Evolutionary conservation across 2,113 vertebrate genomes (phyloP), one percentile per base, ranked within the genome.

Genomic region (Acrocephalus kingi): DNA sequence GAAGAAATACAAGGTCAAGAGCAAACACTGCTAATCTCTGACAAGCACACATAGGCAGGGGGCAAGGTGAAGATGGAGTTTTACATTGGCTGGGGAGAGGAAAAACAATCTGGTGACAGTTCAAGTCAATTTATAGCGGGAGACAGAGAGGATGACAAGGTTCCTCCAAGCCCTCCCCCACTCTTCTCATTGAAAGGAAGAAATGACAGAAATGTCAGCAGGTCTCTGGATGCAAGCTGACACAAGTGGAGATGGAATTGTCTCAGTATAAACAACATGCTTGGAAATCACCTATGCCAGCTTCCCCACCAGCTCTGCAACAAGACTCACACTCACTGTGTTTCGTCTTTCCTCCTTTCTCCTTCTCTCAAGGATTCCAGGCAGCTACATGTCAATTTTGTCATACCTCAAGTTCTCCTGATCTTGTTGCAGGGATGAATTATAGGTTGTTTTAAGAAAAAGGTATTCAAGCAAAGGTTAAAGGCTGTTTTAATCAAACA

Each of bases 401-500:
- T 92, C 91, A 95, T 67, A 81, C 75, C 58, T 67, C 59, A 74
- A 74, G 19, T 88, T 91, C 84, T 92, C 67, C 92, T 93, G 84
- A 93, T 93, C 87, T 75, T 76, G 64, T 87, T 63, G 73, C 39
- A 71, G 68, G 80, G 61, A 94, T 78, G 93, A 96, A 88, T 91
- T 91, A 94, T 11, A 95, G 73, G 54, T 64, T 81, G 51, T 71
- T 94, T 87, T 64, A 77, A 92, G 85, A 96, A 96, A 81, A 51
- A 87, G 35, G 73, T 68, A 96, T 81, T 93, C 84, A 92, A 78
- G 64, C 76, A 84, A 93, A 97, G 85, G 87, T 91, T 90, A 91
- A 93, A 96, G 94, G 72, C 68, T 95, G 51, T 71, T 76, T 94
- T 94, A 96, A 90, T 90, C 94, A 97, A 98, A 93, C 86, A 96